Evolutionary conservation across 2,888 invertebrate genomes (phyloP).

Genomic region (Agrotis ipsilon): DNA sequence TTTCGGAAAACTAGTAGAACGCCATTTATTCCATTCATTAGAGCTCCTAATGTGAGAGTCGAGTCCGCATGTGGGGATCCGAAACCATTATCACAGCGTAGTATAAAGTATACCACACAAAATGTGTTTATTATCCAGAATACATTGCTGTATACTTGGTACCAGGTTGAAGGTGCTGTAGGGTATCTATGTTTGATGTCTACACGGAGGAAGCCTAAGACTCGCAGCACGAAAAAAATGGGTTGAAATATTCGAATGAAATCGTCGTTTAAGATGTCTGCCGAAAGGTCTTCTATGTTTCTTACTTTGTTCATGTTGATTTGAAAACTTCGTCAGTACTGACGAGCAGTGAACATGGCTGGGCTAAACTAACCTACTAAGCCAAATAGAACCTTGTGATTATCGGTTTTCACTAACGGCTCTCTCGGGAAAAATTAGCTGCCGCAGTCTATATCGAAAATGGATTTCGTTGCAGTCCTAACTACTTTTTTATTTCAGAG

Average conservation of each 20-base stretch:
- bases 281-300: conserved; percentile 70
- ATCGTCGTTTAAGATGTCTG: conserved; percentile 78
- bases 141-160: conserved; percentile 68
- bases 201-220: conserved; percentile 76
- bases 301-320: conserved; percentile 45
- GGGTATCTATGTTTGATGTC: conserved; percentile 75
- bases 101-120: conserved; percentile 58
- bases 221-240: conserved; percentile 68
- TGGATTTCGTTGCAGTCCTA: neutral
- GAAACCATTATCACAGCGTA: conserved; percentile 64
- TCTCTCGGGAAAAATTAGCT: conserved; percentile 18
- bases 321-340: neutral
- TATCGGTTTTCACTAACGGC: conserved; percentile 23
- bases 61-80: conserved; percentile 62
- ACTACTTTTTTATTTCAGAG: neutral
- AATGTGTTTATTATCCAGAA: conserved; percentile 69
- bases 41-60: conserved; percentile 69
- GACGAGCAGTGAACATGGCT: conserved; percentile 17
- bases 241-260: conserved; percentile 75
- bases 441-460: neutral
- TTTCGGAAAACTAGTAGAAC: conserved; percentile 68
- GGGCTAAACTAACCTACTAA: neutral
- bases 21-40: conserved; percentile 66
- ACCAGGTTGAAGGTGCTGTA: conserved; percentile 69
- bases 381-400: neutral